A percentile compares a stretch with the other conserved stretches of the same genome.
Conservation (phyloP, 2,888 invertebrate genomes). For the Monoplex corrugatus region DNA sequence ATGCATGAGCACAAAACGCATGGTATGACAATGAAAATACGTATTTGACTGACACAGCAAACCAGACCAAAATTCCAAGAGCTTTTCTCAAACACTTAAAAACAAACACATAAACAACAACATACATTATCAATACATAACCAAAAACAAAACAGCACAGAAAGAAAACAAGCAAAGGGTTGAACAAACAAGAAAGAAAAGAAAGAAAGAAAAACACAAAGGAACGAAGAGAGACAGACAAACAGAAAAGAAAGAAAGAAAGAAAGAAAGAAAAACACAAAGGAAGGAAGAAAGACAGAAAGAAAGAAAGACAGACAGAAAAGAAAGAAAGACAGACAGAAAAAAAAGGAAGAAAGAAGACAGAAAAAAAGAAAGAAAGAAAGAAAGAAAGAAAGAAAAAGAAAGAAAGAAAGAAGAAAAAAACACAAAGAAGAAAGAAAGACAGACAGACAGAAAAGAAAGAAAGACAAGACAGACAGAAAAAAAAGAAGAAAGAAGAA, state of each 20-base stretch:
- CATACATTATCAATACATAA: neutral
- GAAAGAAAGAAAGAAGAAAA: neutral
- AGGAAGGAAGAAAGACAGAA: neutral
- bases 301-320: neutral
- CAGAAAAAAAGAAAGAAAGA: neutral
- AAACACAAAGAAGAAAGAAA: neutral
- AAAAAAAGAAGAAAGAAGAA: neutral
- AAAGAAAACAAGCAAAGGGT: neutral
- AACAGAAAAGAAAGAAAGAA: neutral
- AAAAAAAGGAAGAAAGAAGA: neutral
- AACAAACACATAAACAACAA: neutral
- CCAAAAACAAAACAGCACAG: neutral
- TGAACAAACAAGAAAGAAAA: neutral
- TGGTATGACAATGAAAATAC: too few species aligned
- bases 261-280: neutral
- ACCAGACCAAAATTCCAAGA: too few species aligned
- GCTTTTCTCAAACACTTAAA: neutral
- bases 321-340: neutral
- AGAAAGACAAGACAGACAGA: neutral
- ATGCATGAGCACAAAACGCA: too few species aligned
- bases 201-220: neutral
- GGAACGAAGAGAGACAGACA: neutral
- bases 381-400: neutral
- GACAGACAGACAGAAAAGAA: neutral
- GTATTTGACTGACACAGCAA: too few species aligned